These are phyloP conservation scores for Epiperipatus broadwayi DNA, from an alignment of 2,888 invertebrate species.

Conservation along the genomic window DNA sequence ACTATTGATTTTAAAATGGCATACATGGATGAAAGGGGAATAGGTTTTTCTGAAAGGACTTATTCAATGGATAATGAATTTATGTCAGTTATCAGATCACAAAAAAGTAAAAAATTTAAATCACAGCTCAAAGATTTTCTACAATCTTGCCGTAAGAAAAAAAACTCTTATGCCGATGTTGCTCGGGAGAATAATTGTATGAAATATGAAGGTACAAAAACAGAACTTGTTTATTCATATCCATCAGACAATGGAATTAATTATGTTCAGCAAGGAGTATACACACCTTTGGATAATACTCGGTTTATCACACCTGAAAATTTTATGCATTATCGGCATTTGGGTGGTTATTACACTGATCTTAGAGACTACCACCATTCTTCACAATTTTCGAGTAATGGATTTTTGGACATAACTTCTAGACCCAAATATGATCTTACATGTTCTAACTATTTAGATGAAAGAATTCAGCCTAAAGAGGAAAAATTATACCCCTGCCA, in stretches of 20 bases:
- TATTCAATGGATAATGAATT: not conserved
- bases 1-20: constrained; percentile 98
- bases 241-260: no score
- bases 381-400: constrained; percentile 36
- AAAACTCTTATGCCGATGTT: no score
- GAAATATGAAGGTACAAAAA: no score
- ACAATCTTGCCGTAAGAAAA: no score
- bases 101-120: no score
- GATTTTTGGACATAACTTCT: constrained; percentile 52
- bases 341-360: constrained; percentile 42
- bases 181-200: no score
- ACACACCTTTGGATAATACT: constrained; percentile 36
- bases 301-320: constrained; percentile 58
- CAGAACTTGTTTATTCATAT: no score
- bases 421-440: no score
- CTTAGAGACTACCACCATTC: constrained; percentile 17
- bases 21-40: constrained; percentile 88
- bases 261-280: no score
- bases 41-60: not conserved
- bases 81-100: no score
- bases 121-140: no score
- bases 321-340: constrained; percentile 72
- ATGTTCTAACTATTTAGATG: constrained; percentile 22
- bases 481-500: constrained; percentile 42
- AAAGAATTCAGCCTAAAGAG: constrained; percentile 30